phyloP scores from a whole-genome alignment of 2,888 invertebrate species.

The Boloria selene region DNA sequence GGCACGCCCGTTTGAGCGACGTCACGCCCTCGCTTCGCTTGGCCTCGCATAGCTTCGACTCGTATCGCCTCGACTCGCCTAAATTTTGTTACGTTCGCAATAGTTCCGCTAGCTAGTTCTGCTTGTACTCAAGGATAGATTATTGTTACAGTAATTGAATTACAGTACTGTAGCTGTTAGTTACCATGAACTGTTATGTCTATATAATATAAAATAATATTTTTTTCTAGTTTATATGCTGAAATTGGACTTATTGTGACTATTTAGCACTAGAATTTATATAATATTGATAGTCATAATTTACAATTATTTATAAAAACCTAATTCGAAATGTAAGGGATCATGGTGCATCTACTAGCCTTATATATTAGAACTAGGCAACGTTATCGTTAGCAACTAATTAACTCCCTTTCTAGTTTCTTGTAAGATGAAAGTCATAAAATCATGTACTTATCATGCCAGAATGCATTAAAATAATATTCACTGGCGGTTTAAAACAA shows the following conservation, averaged over 20 bases:
- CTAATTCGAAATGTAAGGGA: neutral
- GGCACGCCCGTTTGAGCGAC: constrained; percentile 84
- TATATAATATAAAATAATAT: too few species aligned
- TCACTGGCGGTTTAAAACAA: too few species aligned
- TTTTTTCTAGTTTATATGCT: too few species aligned
- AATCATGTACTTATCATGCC: too few species aligned
- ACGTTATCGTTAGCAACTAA: neutral
- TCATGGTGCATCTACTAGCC: neutral
- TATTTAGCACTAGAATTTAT: too few species aligned
- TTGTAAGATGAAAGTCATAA: too few species aligned
- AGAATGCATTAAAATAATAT: too few species aligned
- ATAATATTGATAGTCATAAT: too few species aligned
- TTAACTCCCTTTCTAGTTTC: neutral
- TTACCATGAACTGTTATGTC: too few species aligned
- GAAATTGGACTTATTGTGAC: too few species aligned
- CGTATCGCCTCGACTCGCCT: neutral
- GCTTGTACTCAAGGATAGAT: constrained; percentile 7
- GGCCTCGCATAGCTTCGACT: neutral
- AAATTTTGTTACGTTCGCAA: constrained; percentile 1
- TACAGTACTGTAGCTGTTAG: too few species aligned
- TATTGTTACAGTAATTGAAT: too few species aligned
- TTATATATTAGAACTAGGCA: constrained; percentile 4
- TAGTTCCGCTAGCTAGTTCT: constrained; percentile 18
- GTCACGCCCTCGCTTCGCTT: constrained; percentile 7
- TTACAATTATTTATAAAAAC: neutral